A percentile compares a stretch with the other conserved stretches of the same genome.
Evolutionary conservation across 2,888 invertebrate species (phyloP).

Genomic region (Epinotia bilunana): DNA sequence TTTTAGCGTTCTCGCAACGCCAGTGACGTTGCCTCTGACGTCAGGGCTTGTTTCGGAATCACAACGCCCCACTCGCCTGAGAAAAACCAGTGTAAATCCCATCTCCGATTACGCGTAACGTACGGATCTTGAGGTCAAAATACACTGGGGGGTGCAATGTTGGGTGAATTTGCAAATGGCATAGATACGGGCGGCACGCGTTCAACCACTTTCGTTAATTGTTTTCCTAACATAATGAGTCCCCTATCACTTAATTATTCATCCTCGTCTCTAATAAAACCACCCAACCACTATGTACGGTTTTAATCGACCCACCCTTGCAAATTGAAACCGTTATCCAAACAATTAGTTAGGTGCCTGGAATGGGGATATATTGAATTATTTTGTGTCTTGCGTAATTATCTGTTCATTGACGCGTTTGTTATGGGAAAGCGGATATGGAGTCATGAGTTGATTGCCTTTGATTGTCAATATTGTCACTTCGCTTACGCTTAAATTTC

Average conservation of each 20-base stretch:
- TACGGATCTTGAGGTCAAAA: conserved; percentile 8
- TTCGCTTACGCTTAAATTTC: not conserved
- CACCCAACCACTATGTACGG: conserved; percentile 39
- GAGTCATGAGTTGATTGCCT: not conserved
- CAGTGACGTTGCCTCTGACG: conserved; percentile 13
- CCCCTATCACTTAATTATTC: conserved; percentile 62
- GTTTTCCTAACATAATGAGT: conserved; percentile 65
- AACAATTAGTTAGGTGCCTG: conserved; percentile 43
- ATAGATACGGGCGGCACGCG: conserved; percentile 74
- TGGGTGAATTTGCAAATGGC: conserved; percentile 42
- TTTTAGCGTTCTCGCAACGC: conserved; percentile 55
- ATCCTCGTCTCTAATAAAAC: conserved; percentile 45
- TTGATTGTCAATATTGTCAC: not conserved
- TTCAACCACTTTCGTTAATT: conserved; percentile 71
- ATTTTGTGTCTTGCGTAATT: conserved; percentile 42
- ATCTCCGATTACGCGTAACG: not conserved
- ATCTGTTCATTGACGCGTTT: conserved; percentile 33
- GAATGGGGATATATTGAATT: conserved; percentile 42
- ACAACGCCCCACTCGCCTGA: not conserved
- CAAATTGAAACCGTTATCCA: conserved; percentile 46
- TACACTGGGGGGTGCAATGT: not conserved
- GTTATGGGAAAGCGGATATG: conserved; percentile 17
- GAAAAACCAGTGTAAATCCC: not conserved
- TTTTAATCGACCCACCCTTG: conserved; percentile 45
- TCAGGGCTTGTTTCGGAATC: not conserved